Evolutionary conservation across 2,797 vertebrate genomes (phyloP), one percentile per base, ranked within the genome.

Genomic region (Vespertilio murinus): DNA sequence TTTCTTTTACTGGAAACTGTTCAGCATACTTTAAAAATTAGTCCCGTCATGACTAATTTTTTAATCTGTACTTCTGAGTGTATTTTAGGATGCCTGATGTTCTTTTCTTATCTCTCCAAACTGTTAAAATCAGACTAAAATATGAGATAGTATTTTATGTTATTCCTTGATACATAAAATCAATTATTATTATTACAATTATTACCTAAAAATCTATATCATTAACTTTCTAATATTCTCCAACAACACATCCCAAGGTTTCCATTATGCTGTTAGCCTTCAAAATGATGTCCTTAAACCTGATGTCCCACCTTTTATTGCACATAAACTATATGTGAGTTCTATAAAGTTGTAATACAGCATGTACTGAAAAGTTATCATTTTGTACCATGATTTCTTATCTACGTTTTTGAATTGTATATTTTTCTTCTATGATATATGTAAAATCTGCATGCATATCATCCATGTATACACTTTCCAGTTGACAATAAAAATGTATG

Each of bases 401-500:
- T 70, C 18, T 64, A 61, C 20, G 35, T 11, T 67, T 85, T 9
- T 74, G 65, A 47, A 80, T 69, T 74, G 80, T 93, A 25, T 42
- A 8, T 52, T 74, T 83, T 70, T 49, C 5, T 52, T 74, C 74
- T 71, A 79, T 61, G 33, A 74, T 17, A 61, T 81, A 86, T 81
- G 88, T 84, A 61, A 89, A 59, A 70, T 85, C 13, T 92, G 3
- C 25, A 77, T 56, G 30, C 38, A 75, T 81, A 25, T 77, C 13
- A 42, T 74, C n/a, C 25, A 88, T 74, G 1, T 59, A 84, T 49
- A 28, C 10, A 52, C 75, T 30, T 73, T 45, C 9, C 30, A 77
- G n/a, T 80, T 75, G n/a, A 75, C 17, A 75, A n/a, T 94, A 12
- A 96, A 90, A 88, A 52, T 35, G 35, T 97, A 84, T 94, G 95